phyloP scores from a whole-genome alignment of 2,888 invertebrate genomes.

The Lepidocyrtinus sp. region DNA sequence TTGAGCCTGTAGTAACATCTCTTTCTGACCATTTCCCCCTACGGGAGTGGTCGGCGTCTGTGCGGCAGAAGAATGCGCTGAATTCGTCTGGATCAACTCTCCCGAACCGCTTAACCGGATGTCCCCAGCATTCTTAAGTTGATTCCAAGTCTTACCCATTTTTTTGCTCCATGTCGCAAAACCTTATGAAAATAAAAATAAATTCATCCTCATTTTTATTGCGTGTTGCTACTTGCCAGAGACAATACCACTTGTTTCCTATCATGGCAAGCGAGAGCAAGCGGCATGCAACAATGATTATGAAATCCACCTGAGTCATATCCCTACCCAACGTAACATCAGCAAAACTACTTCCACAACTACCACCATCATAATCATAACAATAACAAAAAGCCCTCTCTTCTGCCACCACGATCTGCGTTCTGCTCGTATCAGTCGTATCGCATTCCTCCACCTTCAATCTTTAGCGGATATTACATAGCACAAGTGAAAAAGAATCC shows the following conservation, averaged over 20 bases:
- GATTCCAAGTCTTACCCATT: constrained; percentile 70
- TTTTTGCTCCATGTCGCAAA: constrained; percentile 70
- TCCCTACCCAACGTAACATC: no score
- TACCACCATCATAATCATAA: not conserved
- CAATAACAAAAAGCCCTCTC: constrained; percentile 3
- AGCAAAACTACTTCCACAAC: no score
- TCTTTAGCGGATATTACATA: constrained; percentile 9
- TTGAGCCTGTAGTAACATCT: not conserved
- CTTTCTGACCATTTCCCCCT: not conserved
- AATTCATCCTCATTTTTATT: not conserved
- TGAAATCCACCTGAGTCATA: constrained; percentile 17
- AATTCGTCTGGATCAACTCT: constrained; percentile 31
- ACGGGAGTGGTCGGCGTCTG: constrained; percentile 36
- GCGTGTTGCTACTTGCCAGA: not conserved
- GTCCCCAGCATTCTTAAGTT: constrained; percentile 66
- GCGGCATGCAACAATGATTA: constrained; percentile 11
- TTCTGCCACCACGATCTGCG: no score
- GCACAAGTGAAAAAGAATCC: not conserved
- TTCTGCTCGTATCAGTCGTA: no score
- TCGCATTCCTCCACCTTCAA: not conserved
- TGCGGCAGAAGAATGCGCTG: not conserved
- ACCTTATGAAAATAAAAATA: constrained; percentile 49
- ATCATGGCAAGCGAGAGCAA: not conserved
- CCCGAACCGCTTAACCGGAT: constrained; percentile 42
- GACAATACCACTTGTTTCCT: not conserved